Evolutionary conservation across 92 coral and sea anemone species (phyloP), one percentile per base, ranked within the genome.

Genomic region (Epizoanthus illoricatus): DNA sequence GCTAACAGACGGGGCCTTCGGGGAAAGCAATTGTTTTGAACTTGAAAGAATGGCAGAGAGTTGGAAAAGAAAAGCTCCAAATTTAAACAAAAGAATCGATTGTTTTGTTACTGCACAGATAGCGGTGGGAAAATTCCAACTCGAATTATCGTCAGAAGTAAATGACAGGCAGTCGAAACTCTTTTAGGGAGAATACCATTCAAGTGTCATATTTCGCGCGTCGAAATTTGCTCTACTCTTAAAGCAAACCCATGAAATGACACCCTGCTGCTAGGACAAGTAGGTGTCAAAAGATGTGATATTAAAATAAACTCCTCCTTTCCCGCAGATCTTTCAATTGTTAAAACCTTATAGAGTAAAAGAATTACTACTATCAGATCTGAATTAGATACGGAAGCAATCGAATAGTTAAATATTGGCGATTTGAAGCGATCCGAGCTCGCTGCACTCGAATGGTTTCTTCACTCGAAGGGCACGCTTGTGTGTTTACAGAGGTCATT

Each of bases 401-500:
- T 43, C 6, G 13, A 47, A 39, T 20, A 64, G n/a, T 18, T 24
- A 68, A 68, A 16, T 3, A 33, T 68, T 68, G 18, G 11, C 17
- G 71, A 70, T 70, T 36, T 59, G 60, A 17, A 59, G 2, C 17
- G 43, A 8, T 28, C 42, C 71, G 62, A 64, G 24, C 71, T 63
- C 33, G 59, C 71, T 42, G 71, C 82, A 42, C 39, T 43, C 71
- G 82, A 78, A 64, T 42, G 59, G 82, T 63, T 78, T 78, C 39
- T 40, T 4, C 9, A 3, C 40, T 78, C 61, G 39, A 63, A 7
- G 82, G 33, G 5, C 82, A 85, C 91, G 83, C 88, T 80, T 85
- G 84, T 84, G 87, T 93, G 88, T 91, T 90, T 88, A 87, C 98
- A 65, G 62, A 73, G 75, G 88, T 90, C 92, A 96, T 96, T 96